phyloP scores from a whole-genome alignment of 2,888 invertebrate genomes.

The Lysandra bellargus region DNA sequence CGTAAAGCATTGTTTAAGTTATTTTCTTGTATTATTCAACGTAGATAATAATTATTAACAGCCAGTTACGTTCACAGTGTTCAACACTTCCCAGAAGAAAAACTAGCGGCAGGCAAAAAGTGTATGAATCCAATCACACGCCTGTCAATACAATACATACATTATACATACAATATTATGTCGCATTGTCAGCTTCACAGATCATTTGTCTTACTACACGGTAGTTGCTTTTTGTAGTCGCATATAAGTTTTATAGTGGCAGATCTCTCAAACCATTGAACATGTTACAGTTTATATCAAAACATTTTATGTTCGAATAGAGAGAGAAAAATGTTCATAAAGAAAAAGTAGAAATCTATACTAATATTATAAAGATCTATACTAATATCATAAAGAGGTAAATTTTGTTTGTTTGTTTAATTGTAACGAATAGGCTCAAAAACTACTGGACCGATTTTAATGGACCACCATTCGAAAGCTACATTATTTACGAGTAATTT shows the following conservation, averaged over 20 bases:
- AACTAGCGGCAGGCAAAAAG: neutral
- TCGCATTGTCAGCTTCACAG: neutral
- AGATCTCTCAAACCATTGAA: neutral
- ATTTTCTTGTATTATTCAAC: neutral
- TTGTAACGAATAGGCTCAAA: too few species aligned
- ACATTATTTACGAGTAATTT: too few species aligned
- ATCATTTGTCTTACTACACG: neutral
- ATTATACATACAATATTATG: neutral
- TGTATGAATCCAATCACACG: conserved; percentile 22
- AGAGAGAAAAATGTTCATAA: neutral
- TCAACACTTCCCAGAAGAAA: neutral
- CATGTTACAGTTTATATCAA: neutral
- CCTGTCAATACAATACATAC: conserved; percentile 12
- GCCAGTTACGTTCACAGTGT: neutral
- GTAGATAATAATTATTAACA: neutral
- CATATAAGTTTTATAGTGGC: neutral
- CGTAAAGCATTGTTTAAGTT: neutral
- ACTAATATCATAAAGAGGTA: too few species aligned
- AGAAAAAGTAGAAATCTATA: neutral
- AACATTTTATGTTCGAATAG: neutral
- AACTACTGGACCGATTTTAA: too few species aligned
- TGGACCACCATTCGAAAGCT: too few species aligned
- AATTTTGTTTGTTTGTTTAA: too few species aligned
- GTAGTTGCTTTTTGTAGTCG: neutral
- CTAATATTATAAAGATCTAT: too few species aligned